Evolutionary conservation across 1,140 invertebrate species (phyloP).

Genomic region (Drosophila paulistorum): DNA sequence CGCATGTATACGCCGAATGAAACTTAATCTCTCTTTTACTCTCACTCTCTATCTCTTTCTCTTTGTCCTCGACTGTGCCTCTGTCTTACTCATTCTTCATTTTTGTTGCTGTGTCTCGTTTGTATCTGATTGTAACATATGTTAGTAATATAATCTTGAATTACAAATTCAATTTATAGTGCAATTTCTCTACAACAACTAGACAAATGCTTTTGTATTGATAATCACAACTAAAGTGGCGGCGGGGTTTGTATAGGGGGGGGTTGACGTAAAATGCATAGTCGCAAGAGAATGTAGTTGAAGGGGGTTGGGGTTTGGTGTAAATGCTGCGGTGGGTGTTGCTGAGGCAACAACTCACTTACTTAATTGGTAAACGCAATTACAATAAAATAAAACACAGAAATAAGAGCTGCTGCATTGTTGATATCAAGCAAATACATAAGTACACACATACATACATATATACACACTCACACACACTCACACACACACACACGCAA

Average conservation of each 20-base stretch:
- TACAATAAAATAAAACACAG: conserved; percentile 10
- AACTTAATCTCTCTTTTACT: conserved; percentile 10
- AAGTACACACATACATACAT: conserved; percentile 14
- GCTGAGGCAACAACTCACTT: conserved; percentile 11
- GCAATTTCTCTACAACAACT: conserved; percentile 61
- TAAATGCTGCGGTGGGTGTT: not conserved
- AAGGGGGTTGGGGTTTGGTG: not conserved
- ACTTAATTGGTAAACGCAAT: conserved; percentile 30
- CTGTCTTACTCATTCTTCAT: not conserved
- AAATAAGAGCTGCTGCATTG: conserved; percentile 30
- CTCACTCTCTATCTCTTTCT: not conserved
- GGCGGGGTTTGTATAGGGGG: too few relatives aligned
- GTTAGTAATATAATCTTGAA: conserved; percentile 50
- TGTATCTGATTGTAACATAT: conserved; percentile 45
- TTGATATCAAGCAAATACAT: conserved; percentile 42
- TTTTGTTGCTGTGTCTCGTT: not conserved
- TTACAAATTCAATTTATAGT: conserved; percentile 37
- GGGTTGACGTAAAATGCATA: too few relatives aligned
- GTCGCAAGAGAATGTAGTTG: too few relatives aligned
- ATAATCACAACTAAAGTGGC: too few relatives aligned
- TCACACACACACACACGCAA: conserved; percentile 22
- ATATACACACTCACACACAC: conserved; percentile 17
- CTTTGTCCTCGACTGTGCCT: not conserved
- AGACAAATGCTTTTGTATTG: not conserved
- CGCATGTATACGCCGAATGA: not conserved